Base-by-base conservation (phyloP, 1,140 invertebrate genomes). In the Penaeus chinensis region DNA sequence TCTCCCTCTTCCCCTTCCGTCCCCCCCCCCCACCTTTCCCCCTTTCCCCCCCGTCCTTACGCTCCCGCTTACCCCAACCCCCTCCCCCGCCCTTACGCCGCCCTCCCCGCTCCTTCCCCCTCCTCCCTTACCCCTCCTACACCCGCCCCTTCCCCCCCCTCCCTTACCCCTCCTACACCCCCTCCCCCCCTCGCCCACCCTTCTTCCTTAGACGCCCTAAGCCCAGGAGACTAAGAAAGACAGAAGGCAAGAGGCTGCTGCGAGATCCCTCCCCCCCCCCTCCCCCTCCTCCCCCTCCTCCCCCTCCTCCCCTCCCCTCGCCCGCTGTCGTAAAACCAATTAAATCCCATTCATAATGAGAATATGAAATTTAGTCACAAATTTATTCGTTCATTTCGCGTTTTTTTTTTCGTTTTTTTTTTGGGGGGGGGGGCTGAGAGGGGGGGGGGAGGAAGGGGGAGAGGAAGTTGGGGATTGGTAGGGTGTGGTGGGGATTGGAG, bases 241-340 rank as follows among this genome's bases (percentile, higher is more conserved):
- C 47, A 47, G 7, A 47, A 47, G 47, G 47, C 47, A 4, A 13
- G 11, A 13, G 11, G 47, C 47, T 47, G 1, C 1, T 47, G 5
- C 47, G 11, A 47, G 47, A 47, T 47, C 47, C 18, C 24, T 20
- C 47, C 7, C 24, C 77, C 42, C 24, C 54, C 20, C 42, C 20
- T 10, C 76, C 42, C 11, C 47, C 76, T 4, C n/a, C 8, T 60
- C 47, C 47, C 0, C 42, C 47, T 16, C 4, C 42, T 42, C 22
- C 2, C 20, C 22, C 76, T 4, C 4, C 19, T 37, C 32, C 42
- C 3, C 32, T 22, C 32, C 42, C 32, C 22, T 11, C 32, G 81
- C 60, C 62, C 85, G 85, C 69, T 87, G 85, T 87, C 79, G 81
- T 87, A 87, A 87, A 74, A 78, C 85, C 85, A 87, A 87, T 87